phyloP scores from a whole-genome alignment of 2,888 invertebrate genomes.

The Cosmopolites sordidus region DNA sequence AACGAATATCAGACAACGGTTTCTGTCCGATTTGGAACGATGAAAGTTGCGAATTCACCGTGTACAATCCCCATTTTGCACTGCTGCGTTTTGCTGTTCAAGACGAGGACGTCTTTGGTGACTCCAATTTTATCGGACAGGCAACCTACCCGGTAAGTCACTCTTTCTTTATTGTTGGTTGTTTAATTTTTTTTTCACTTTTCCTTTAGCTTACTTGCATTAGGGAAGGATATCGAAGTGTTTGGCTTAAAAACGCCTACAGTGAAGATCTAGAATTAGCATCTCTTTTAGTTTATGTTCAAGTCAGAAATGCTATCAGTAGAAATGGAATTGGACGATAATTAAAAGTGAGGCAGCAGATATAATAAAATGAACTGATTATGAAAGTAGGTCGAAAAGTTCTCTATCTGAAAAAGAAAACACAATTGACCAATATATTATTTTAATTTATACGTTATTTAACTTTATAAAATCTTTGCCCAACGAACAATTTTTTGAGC shows the following conservation, averaged over 20 bases:
- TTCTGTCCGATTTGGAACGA: constrained; percentile 93
- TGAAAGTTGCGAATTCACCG: constrained; percentile 69
- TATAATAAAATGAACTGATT: not conserved
- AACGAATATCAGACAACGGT: constrained; percentile 75
- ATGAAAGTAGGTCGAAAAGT: too few species aligned
- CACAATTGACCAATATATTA: too few species aligned
- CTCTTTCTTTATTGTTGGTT: not conserved
- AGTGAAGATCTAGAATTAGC: constrained; percentile 92
- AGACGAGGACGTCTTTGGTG: constrained; percentile 97
- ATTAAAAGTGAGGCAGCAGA: not conserved
- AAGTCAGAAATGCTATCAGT: constrained; percentile 45
- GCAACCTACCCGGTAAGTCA: constrained; percentile 78
- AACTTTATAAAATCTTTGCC: too few species aligned
- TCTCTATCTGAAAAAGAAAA: too few species aligned
- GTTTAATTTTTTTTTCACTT: not conserved
- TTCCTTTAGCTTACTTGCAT: constrained; percentile 62
- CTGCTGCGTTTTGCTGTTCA: constrained; percentile 83
- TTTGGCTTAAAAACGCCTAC: constrained; percentile 82
- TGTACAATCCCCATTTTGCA: constrained; percentile 78
- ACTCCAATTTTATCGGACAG: constrained; percentile 94
- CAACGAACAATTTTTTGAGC: too few species aligned
- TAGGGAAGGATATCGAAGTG: constrained; percentile 83
- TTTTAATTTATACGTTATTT: too few species aligned
- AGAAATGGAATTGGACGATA: constrained; percentile 11
- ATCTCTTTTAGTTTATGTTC: constrained; percentile 78